phyloP scores from a whole-genome alignment of 2,888 invertebrate species.

The Allophyes oxyacanthae region DNA sequence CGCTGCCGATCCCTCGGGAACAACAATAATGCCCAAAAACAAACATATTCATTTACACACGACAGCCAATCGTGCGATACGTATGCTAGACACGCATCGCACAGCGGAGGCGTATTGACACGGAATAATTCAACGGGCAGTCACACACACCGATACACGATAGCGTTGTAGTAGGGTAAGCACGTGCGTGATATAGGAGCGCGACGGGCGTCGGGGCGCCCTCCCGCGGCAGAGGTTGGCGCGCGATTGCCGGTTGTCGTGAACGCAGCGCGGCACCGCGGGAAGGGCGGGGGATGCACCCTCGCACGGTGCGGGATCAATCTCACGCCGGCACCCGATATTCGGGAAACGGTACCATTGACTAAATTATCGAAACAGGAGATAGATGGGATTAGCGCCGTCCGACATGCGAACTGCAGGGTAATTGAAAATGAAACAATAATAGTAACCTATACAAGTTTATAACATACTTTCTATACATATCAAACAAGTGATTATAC shows the following conservation, averaged over 20 bases:
- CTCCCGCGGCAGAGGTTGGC: slow-evolving; percentile 85
- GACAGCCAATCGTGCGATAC: slow-evolving; percentile 73
- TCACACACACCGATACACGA: slow-evolving; percentile 79
- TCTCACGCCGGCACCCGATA: slow-evolving; percentile 68
- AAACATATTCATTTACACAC: slow-evolving; percentile 82
- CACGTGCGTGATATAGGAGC: slow-evolving; percentile 72
- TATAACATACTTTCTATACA: slow-evolving; percentile 79
- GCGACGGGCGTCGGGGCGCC: slow-evolving; percentile 76
- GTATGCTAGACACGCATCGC: slow-evolving; percentile 82
- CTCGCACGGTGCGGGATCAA: slow-evolving; percentile 69
- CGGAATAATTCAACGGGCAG: slow-evolving; percentile 78
- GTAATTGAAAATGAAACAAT: slow-evolving; percentile 72
- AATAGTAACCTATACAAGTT: slow-evolving; percentile 74
- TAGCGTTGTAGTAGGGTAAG: slow-evolving; percentile 68
- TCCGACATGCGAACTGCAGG: slow-evolving; percentile 29
- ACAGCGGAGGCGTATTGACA: slow-evolving; percentile 77
- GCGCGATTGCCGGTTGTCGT: slow-evolving; percentile 80
- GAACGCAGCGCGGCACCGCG: slow-evolving; percentile 62
- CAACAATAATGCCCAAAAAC: slow-evolving; percentile 80
- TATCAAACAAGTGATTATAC: slow-evolving; percentile 72
- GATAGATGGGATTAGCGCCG: slow-evolving; percentile 46
- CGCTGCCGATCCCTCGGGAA: slow-evolving; percentile 73
- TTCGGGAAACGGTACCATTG: slow-evolving; percentile 70
- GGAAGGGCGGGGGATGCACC: slow-evolving; percentile 82
- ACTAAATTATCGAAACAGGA: slow-evolving; percentile 55